A percentile compares a stretch with the other conserved stretches of the same genome.
These are phyloP conservation scores for Ochropleura plecta DNA, from an alignment of 2,888 invertebrate species.

Conservation along the genomic window DNA sequence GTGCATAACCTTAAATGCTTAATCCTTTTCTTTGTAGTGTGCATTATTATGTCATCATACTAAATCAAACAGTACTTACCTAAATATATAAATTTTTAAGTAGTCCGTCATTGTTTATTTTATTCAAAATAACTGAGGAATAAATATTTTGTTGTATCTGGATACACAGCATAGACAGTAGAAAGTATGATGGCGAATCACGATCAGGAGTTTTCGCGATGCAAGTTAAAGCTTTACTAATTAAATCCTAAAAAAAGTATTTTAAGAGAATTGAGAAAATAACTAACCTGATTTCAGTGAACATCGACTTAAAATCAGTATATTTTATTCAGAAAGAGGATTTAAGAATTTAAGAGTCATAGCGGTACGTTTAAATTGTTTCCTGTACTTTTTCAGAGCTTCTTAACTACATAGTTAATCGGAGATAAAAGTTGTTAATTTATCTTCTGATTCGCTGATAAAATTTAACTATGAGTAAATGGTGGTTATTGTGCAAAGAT, in stretches of 20 bases:
- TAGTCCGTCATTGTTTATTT: background rate
- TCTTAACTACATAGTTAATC: background rate
- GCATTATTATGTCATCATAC: background rate
- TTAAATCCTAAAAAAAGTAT: background rate
- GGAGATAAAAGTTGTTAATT: background rate
- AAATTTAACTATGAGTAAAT: constrained; percentile 24
- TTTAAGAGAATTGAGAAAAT: background rate
- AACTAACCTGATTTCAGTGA: background rate
- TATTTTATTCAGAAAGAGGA: background rate
- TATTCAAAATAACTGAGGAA: background rate
- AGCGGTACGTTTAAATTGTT: background rate
- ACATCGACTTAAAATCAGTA: background rate
- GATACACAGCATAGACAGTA: background rate
- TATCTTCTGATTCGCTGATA: constrained; percentile 2
- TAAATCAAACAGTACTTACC: background rate
- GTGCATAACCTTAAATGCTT: background rate
- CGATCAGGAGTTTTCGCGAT: background rate
- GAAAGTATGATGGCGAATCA: background rate
- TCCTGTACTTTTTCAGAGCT: background rate
- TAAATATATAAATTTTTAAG: background rate
- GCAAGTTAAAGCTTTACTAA: background rate
- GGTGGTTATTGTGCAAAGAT: constrained; percentile 30
- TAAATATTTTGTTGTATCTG: background rate
- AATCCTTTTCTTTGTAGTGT: background rate
- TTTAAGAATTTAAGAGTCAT: background rate